Evolutionary conservation across 2,113 vertebrate species (phyloP), one percentile per base, ranked within the genome.

Genomic region (Myrmophylax atrothorax): DNA sequence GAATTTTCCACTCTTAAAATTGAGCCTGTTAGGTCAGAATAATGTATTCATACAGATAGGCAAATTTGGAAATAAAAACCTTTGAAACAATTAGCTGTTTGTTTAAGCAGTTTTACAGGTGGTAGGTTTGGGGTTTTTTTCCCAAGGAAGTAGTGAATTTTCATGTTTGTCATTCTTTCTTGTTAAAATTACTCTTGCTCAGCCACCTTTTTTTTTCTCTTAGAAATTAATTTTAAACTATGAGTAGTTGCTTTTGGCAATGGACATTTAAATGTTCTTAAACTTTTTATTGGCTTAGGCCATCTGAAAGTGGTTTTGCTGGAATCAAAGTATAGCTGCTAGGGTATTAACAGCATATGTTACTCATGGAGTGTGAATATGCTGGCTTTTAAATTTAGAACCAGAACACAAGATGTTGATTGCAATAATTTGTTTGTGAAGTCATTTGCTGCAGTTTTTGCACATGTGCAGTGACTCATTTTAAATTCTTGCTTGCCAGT

Each of bases 401-500:
- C 89, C 95, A 97, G 97, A 97, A 98, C 97, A 98, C 95, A 98
- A 98, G 97, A 98, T 97, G 97, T 82, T 98, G 98, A 98, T 98
- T 98, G 98, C 98, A 98, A 89, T 98, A 97, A 98, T 98, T 98
- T 98, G 97, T 97, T 97, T 96, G 94, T 97, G 93, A 94, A 98
- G 97, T 97, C 97, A 98, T 98, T 98, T 98, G 96, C 96, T 97
- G 78, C 94, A 97, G 94, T 97, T 97, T 96, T 96, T 97, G 97
- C 98, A 98, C 97, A 97, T 98, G 97, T 97, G 97, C 94, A 74
- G 92, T 96, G 97, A 97, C 96, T 97, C 98, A 98, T 96, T 96
- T 95, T 96, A 97, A 98, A 96, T 98, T 96, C 94, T 94, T 96
- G 87, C 96, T 92, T 97, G 95, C 93, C 96, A 93, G 75, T 95